These are phyloP conservation scores for Centropus unirufus DNA, from an alignment of 2,113 vertebrate genomes.

Conservation along the genomic window DNA sequence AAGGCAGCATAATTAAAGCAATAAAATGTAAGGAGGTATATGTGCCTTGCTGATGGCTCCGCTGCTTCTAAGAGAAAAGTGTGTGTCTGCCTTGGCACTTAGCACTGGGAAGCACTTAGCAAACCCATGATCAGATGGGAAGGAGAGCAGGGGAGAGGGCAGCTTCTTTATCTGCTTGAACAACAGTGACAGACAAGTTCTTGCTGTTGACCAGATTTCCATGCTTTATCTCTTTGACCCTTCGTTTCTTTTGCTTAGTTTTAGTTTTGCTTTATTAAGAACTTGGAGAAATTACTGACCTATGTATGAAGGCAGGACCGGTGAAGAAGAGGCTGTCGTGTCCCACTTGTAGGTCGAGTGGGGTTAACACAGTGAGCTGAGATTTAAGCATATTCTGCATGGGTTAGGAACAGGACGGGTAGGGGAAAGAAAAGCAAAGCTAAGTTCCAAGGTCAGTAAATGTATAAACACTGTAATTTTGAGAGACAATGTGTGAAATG, in stretches of 20 bases:
- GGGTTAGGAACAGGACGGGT: neutral
- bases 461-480: neutral
- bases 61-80: neutral
- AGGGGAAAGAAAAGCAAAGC: neutral
- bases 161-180: neutral
- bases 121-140: neutral
- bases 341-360: fast-evolving
- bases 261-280: neutral
- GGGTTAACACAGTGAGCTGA: neutral
- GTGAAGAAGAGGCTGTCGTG: neutral
- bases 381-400: neutral
- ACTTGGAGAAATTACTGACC: neutral
- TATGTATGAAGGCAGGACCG: neutral
- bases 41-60: neutral
- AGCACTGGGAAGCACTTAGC: neutral
- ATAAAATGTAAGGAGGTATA: neutral
- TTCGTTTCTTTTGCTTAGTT: neutral
- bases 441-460: neutral
- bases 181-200: neutral
- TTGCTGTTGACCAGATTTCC: neutral
- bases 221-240: neutral
- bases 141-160: neutral
- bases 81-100: neutral
- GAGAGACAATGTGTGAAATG: neutral
- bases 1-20: neutral